Conservation (phyloP, 2,113 vertebrate genomes). For the Anoplopoma fimbria region DNA sequence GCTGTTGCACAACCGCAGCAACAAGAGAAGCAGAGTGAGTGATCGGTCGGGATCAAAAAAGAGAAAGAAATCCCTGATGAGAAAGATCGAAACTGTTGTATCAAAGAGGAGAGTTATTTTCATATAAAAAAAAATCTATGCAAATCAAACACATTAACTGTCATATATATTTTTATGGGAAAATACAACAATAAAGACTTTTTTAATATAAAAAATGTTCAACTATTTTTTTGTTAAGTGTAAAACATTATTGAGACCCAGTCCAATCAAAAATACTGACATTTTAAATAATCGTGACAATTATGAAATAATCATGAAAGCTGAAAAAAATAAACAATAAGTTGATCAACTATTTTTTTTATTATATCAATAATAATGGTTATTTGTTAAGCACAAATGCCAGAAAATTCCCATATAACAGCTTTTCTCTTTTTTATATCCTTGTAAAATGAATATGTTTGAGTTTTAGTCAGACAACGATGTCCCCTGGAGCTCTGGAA, state of each 20-base stretch:
- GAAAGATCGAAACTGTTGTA: slow-evolving; percentile 45
- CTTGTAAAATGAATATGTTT: background rate
- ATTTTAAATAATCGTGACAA: background rate
- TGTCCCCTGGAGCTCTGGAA: background rate
- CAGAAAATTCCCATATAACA: background rate
- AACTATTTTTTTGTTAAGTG: background rate
- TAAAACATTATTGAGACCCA: background rate
- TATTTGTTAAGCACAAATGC: background rate
- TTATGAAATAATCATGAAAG: background rate
- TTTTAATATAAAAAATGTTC: background rate
- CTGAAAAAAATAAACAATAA: background rate
- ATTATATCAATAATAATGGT: background rate
- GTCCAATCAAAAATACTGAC: background rate
- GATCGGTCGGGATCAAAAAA: slow-evolving; percentile 51
- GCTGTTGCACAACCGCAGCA: slow-evolving; percentile 56
- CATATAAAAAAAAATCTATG: background rate
- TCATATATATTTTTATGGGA: background rate
- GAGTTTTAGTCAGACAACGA: background rate
- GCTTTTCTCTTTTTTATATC: background rate
- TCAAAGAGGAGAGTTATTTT: slow-evolving; percentile 15
- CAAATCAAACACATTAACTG: background rate
- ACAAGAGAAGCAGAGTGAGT: slow-evolving; percentile 41
- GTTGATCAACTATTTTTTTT: background rate
- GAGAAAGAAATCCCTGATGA: slow-evolving; percentile 40
- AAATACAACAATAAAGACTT: background rate